These are phyloP conservation scores for Dicyrtoma fusca DNA, from an alignment of 2,888 invertebrate species.

Conservation along the genomic window DNA sequence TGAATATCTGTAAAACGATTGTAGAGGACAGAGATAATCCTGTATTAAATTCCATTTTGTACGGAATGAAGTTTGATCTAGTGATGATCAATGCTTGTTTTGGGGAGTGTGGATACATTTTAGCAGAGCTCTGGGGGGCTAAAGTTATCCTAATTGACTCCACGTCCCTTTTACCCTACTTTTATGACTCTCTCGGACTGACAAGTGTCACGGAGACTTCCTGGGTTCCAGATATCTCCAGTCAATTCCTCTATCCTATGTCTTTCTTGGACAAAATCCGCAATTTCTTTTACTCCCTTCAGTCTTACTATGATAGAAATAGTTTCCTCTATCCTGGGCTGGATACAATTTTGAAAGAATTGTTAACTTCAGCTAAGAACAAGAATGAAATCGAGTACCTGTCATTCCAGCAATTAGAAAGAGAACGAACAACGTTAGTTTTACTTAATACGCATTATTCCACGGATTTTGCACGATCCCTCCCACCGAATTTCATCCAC, in stretches of 20 bases:
- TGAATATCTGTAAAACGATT: slow-evolving; percentile 21
- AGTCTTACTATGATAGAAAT: not conserved
- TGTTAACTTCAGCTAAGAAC: too few relatives aligned
- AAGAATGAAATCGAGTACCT: not conserved
- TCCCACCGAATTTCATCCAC: slow-evolving; percentile 40
- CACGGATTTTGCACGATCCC: slow-evolving; percentile 23
- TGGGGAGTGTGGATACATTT: slow-evolving; percentile 30
- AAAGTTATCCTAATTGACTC: slow-evolving; percentile 31
- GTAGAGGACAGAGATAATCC: slow-evolving; percentile 5
- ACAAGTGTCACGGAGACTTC: not conserved
- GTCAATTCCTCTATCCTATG: slow-evolving; percentile 28
- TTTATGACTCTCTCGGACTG: slow-evolving; percentile 14
- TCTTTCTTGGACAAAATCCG: slow-evolving; percentile 5
- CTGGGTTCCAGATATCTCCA: slow-evolving; percentile 30
- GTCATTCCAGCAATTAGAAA: slow-evolving; percentile 8
- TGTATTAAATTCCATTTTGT: not conserved
- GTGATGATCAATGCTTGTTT: slow-evolving; percentile 23
- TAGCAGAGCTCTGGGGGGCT: not conserved
- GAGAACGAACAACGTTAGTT: slow-evolving; percentile 9
- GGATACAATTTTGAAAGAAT: slow-evolving; percentile 13
- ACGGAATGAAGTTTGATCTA: slow-evolving; percentile 14
- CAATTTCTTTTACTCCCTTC: slow-evolving; percentile 24
- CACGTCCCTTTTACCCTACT: slow-evolving; percentile 20
- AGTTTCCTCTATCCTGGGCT: slow-evolving; percentile 15
- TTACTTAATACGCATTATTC: slow-evolving; percentile 29